These are phyloP conservation scores for Opisthocomus hoazin DNA, from an alignment of 2,113 vertebrate genomes.

Conservation along the genomic window DNA sequence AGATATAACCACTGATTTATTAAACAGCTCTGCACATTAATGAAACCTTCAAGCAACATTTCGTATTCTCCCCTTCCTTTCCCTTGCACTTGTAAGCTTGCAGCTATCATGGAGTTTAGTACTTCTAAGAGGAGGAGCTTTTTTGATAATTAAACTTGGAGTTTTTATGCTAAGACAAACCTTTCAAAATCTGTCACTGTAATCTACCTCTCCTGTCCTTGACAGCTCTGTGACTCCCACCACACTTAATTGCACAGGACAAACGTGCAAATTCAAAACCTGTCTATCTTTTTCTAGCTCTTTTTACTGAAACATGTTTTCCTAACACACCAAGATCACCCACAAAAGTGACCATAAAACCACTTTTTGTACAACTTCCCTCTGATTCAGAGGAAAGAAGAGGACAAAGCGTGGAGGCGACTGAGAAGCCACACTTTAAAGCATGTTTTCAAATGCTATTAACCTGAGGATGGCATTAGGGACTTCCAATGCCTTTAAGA, in stretches of 20 bases:
- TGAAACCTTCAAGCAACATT: background rate
- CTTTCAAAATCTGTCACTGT: background rate
- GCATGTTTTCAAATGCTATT: background rate
- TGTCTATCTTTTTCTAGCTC: background rate
- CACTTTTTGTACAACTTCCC: background rate
- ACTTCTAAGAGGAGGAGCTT: background rate
- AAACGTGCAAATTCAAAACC: background rate
- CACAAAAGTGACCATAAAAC: background rate
- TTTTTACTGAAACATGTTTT: background rate
- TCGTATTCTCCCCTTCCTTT: background rate
- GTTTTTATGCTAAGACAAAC: background rate
- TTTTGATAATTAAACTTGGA: background rate
- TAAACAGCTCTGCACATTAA: constrained; percentile 1
- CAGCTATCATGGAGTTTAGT: background rate
- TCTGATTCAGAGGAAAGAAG: background rate
- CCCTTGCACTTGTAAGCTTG: background rate
- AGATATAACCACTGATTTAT: background rate
- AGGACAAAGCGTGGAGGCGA: background rate
- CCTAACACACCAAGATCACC: background rate
- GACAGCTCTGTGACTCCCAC: background rate
- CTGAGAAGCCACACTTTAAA: background rate
- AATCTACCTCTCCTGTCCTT: background rate
- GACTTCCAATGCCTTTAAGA: background rate
- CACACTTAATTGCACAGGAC: background rate
- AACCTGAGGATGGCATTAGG: background rate